Base-by-base conservation (phyloP, 2,888 invertebrate species). In the Fabriciana adippe region DNA sequence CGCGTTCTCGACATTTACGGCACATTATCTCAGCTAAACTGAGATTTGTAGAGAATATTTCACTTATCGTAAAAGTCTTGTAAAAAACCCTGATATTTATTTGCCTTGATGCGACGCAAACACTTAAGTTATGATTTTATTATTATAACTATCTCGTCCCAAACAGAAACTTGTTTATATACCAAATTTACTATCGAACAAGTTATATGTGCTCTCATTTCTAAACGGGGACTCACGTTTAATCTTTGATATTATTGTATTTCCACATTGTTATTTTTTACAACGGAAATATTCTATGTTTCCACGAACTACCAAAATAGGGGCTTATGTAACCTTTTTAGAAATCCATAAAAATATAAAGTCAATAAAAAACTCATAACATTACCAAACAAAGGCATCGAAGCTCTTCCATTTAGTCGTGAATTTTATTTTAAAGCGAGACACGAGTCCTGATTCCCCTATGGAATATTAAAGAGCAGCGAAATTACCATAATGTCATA, bases 361-460 rank as follows among this genome's bases (percentile, higher is more conserved):
- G 59, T 54, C 67, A 70, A 64, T 71, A 75, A 74, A 73, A 73
- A 73, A 62, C 56, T 69, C 67, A 67, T 67, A 68, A 66, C 70
- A 78, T 79, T 79, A 76, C 68, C 77, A 79, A 76, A 80, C 79
- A 80, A 81, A 74, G 73, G 73, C 73, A 73, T 71, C 71, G 68
- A 70, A 72, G 55, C 31, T 63, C 68, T 73, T 59, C 67, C 70
- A 72, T 73, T 72, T 69, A 73, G 68, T 74, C 80, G 80, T 80
- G 80, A 78, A 75, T 76, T 73, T 78, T 75, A 77, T 79, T 76
- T 75, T 71, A 65, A 74, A 73, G 18, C 72, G 71, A 72, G 74
- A 72, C 79, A 78, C 78, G 77, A 73, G 74, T 66, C 70, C 50
- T 18, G 55, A 35, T 55, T 48, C 70, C 64, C 67, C 67, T 59